Conservation (phyloP, 2,888 invertebrate genomes). For the Physocephala rufipes region DNA sequence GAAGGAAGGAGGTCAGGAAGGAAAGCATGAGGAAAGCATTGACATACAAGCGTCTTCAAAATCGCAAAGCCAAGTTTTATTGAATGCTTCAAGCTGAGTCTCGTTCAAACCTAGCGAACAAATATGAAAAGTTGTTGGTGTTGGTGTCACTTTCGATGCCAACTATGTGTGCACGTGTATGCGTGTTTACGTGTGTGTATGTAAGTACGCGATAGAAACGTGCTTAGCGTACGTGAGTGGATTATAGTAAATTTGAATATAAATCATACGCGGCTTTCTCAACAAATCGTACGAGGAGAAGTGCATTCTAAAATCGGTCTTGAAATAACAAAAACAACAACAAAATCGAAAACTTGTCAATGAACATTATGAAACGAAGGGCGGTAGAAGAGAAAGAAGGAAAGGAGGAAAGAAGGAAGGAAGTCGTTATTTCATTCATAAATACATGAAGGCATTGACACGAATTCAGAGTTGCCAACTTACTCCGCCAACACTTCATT, state of each 20-base stretch:
- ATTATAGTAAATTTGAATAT: constrained; percentile 12
- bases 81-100: background rate
- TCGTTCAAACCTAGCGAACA: background rate
- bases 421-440: constrained; percentile 7
- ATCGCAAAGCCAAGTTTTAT: constrained; percentile 14
- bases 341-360: too few species aligned
- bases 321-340: background rate
- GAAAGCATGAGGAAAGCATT: constrained; percentile 28
- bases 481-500: too few species aligned
- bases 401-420: too few species aligned
- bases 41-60: constrained; percentile 7
- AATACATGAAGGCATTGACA: background rate
- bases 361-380: too few species aligned
- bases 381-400: too few species aligned
- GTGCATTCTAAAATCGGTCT: background rate
- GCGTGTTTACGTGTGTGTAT: background rate
- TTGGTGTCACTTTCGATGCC: background rate
- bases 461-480: constrained; percentile 3
- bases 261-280: background rate
- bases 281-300: background rate
- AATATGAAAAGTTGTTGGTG: background rate
- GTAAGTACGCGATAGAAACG: constrained; percentile 3
- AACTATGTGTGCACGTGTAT: constrained; percentile 9
- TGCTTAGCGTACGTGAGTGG: constrained; percentile 30
- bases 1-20: too few species aligned